Evolutionary conservation across 1,140 invertebrate genomes (phyloP), one percentile per base, ranked within the genome.

Genomic region (Lepeophtheirus salmonis): DNA sequence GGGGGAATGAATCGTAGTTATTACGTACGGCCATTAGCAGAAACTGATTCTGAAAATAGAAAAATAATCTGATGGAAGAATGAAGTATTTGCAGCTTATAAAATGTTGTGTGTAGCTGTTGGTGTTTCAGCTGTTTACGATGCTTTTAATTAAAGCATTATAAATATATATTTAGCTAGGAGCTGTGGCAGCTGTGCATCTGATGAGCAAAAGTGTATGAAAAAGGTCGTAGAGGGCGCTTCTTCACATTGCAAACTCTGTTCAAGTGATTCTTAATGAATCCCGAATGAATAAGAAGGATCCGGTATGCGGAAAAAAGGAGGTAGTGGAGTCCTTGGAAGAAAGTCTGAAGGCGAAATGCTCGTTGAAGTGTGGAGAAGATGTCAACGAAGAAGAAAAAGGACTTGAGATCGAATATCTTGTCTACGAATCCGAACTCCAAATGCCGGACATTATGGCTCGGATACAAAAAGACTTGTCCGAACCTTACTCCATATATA

Each of bases 401-500:
- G 30, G n/a, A 6, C 6, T 41, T n/a, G 30, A 41, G 30, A 41
- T 57, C 22, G 63, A 75, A 68, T 84, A 85, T 77, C 77, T 84
- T 66, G 80, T 84, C 68, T 87, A 91, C 74, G 76, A 88, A 75
- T 82, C 81, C 62, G 89, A 94, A 76, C 68, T 82, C 63, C 88
- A 94, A 76, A 90, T 95, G 86, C 82, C 86, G 64, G 82, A 88
- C 69, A 97, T 98, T 65, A 97, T 97, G 89, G 82, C 85, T 77
- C 80, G 97, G 67, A 98, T 98, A 70, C 91, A 96, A 70, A 95
- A 92, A 72, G 95, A 97, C 76, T 77, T 99, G 64, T 97, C 92
- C 63, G 95, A 99, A 80, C 95, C 95, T 23, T 99, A 99, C 77
- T 97, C 92, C 62, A 97, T 99, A 75, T 99, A 98, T 73, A 98